Evolutionary conservation across 2,888 invertebrate genomes (phyloP), one percentile per base, ranked within the genome.

Genomic region (Cheilosia grossa): DNA sequence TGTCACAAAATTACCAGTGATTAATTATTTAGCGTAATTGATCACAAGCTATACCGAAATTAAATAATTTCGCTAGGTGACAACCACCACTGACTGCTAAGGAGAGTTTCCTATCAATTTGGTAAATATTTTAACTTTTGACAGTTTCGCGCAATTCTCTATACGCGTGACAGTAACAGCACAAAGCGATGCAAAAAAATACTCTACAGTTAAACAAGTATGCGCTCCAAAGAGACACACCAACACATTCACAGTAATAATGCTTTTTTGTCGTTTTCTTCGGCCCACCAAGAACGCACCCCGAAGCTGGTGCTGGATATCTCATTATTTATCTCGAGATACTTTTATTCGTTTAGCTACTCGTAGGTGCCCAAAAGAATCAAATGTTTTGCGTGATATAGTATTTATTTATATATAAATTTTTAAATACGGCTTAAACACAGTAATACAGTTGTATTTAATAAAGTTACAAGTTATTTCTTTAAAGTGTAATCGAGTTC

Each of bases 371-470:
- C 81, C 75, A 81, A 81, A 81, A 81, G 75, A 75, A 70, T 70
- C 69, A 75, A 81, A 75, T 81, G 81, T 81, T 81, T 81, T 81
- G 49, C 51, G 56, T 75, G 56, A 75, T 69, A 67, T 75, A 80
- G 67, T 80, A 54, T 75, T 75, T 81, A 81, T 75, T 81, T 75
- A 30, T 69, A 75, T 27, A 75, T 64, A 75, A 58, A 63, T 64
- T 81, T 42, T 75, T 67, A 58, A 75, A 69, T 56, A 56, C 40
- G 24, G 30, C 37, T 13, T 15, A 42, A 56, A 49, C 19, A 40
- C 44, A 33, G 42, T 7, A 72, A 59, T 27, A 24, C 13, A 37
- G 24, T 49, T 75, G 5, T 49, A 81, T 42, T 56, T 27, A 33
- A 21, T 17, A 27, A 24, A 59, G 7, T 27, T 49, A 33, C 24